phyloP scores from a whole-genome alignment of 2,113 vertebrate genomes.

The Struthio camelus region DNA sequence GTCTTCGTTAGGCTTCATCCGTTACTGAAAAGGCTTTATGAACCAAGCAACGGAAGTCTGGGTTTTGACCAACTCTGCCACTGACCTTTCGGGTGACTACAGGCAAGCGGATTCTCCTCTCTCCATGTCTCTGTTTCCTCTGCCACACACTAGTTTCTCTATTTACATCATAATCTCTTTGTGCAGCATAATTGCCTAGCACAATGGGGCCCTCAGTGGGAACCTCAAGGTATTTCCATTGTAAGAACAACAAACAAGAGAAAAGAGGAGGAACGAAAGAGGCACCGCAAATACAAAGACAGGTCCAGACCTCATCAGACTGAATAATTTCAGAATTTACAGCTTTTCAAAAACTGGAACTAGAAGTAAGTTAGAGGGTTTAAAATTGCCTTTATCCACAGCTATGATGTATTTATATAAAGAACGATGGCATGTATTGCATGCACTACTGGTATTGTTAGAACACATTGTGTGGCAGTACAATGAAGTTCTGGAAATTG shows the following conservation, averaged over 20 bases:
- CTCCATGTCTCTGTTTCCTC: slow-evolving; percentile 22
- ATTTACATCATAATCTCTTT: slow-evolving; percentile 50
- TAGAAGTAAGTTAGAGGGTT: neutral
- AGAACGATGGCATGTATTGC: neutral
- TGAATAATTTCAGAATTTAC: neutral
- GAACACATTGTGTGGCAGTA: neutral
- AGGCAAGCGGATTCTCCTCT: neutral
- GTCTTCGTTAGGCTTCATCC: neutral
- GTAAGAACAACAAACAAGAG: slow-evolving; percentile 30
- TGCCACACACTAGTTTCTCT: slow-evolving; percentile 38
- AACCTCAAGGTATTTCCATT: slow-evolving; percentile 64
- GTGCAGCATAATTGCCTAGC: slow-evolving; percentile 6
- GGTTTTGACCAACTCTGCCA: neutral
- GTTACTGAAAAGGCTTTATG: neutral
- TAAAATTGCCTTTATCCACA: neutral
- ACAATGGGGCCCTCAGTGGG: slow-evolving; percentile 64
- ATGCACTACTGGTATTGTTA: neutral
- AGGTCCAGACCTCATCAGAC: neutral
- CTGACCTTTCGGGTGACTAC: neutral
- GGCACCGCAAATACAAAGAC: neutral
- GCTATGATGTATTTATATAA: neutral
- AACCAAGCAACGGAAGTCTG: neutral
- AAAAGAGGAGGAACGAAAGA: slow-evolving; percentile 40
- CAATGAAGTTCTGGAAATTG: neutral
- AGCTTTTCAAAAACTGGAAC: neutral